Evolutionary conservation across 2,113 vertebrate species (phyloP).

Genomic region (Corythornis cristatus): DNA sequence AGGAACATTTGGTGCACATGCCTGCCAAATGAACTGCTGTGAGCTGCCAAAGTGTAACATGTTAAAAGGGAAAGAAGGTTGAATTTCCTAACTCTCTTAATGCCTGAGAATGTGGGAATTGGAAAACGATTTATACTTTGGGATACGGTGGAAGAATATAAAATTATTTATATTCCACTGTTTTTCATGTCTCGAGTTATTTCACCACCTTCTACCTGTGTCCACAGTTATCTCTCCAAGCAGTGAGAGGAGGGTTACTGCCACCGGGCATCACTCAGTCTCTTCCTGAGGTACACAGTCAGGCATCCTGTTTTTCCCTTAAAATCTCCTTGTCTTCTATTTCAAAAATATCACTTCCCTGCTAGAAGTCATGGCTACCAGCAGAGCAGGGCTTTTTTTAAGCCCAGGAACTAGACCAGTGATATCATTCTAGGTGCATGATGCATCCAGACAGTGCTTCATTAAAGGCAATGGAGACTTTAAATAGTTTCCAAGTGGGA

Average conservation of each 20-base stretch:
- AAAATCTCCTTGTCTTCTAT: slow-evolving; percentile 33
- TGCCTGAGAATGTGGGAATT: slow-evolving; percentile 4
- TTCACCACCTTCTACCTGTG: neutral
- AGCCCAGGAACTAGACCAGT: neutral
- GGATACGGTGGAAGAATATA: neutral
- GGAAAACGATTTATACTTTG: slow-evolving; percentile 11
- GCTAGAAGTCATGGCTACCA: slow-evolving; percentile 12
- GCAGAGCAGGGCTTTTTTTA: neutral
- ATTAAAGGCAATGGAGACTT: neutral
- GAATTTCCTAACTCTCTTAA: slow-evolving; percentile 40
- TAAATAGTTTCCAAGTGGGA: neutral
- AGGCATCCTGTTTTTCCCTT: slow-evolving; percentile 50
- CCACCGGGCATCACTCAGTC: neutral
- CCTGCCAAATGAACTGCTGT: slow-evolving; percentile 59
- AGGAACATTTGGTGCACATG: slow-evolving; percentile 52
- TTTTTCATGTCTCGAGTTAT: neutral
- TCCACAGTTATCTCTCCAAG: slow-evolving; percentile 19
- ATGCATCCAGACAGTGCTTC: neutral
- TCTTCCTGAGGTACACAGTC: slow-evolving; percentile 14
- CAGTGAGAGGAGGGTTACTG: slow-evolving; percentile 1
- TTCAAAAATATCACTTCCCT: slow-evolving; percentile 31
- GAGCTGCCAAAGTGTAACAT: slow-evolving; percentile 57
- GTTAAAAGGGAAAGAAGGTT: slow-evolving; percentile 37
- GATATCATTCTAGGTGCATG: neutral
- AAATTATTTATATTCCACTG: neutral